Evolutionary conservation across 2,797 vertebrate genomes (phyloP).

Genomic region (Tapirus indicus): DNA sequence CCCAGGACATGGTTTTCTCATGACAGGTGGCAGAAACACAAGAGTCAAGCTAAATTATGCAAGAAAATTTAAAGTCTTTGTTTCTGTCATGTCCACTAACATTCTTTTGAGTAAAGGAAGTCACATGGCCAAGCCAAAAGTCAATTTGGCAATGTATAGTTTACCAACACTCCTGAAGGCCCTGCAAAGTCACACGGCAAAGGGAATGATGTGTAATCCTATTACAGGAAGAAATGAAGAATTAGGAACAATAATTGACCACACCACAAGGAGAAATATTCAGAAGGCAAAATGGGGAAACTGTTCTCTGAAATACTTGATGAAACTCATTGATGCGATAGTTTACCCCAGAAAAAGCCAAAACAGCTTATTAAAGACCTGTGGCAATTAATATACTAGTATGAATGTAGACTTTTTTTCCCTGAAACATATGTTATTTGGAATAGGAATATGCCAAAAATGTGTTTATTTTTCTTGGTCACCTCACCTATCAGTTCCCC

Average conservation of each 20-base stretch:
- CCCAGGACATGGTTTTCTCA: not conserved
- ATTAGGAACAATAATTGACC: not conserved
- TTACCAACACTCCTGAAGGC: not conserved
- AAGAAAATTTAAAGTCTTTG: not conserved
- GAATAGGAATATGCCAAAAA: not conserved
- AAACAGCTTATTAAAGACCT: not conserved
- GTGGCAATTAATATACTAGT: not conserved
- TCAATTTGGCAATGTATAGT: not conserved
- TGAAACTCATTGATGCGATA: not conserved
- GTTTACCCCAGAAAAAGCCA: not conserved
- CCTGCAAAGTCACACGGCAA: not conserved
- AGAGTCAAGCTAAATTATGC: not conserved
- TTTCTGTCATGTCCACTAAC: not conserved
- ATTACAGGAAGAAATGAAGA: not conserved
- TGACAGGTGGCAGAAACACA: not conserved
- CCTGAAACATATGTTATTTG: not conserved
- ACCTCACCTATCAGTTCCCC: not conserved
- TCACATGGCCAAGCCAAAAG: not conserved
- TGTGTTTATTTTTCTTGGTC: not conserved
- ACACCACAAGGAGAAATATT: not conserved
- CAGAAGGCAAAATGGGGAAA: constrained; percentile 22
- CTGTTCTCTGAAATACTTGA: constrained; percentile 46
- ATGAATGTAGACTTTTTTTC: not conserved
- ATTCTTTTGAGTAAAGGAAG: not conserved
- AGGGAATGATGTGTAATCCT: not conserved